A percentile compares a stretch with the other conserved stretches of the same genome.
These are phyloP conservation scores for Ondatra zibethicus DNA, from an alignment of 2,113 vertebrate species.

Conservation along the genomic window DNA sequence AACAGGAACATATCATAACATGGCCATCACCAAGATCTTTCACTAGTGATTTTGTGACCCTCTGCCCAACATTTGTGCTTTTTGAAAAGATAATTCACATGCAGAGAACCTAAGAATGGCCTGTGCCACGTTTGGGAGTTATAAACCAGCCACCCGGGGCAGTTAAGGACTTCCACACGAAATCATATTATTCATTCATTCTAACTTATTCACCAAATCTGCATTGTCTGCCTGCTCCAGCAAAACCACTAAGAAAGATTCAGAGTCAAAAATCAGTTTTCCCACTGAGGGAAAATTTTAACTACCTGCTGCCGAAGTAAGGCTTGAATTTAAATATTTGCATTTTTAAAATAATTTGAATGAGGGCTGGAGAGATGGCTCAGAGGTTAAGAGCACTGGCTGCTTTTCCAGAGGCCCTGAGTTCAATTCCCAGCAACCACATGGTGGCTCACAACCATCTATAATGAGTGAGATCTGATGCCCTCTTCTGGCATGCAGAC, in stretches of 20 bases:
- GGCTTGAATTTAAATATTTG: slow-evolving; percentile 27
- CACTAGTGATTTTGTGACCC: not conserved
- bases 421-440: too few relatives aligned
- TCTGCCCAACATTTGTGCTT: not conserved
- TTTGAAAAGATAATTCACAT: not conserved
- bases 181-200: not conserved
- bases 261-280: not conserved
- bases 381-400: too few relatives aligned
- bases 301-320: slow-evolving; percentile 28
- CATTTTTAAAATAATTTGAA: slow-evolving; percentile 10
- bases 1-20: not conserved
- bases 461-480: too few relatives aligned
- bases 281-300: not conserved
- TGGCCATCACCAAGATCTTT: not conserved
- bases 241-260: not conserved
- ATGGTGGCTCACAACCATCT: too few relatives aligned
- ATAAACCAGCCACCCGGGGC: not conserved
- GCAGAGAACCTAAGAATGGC: slow-evolving; percentile 1
- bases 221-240: not conserved
- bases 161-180: not conserved
- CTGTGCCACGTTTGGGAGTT: not conserved
- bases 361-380: too few relatives aligned
- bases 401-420: too few relatives aligned
- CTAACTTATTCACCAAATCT: slow-evolving; percentile 42
- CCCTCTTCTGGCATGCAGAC: too few relatives aligned